These are phyloP conservation scores for Corythoichthys intestinalis DNA, from an alignment of 2,113 vertebrate genomes.

Conservation along the genomic window DNA sequence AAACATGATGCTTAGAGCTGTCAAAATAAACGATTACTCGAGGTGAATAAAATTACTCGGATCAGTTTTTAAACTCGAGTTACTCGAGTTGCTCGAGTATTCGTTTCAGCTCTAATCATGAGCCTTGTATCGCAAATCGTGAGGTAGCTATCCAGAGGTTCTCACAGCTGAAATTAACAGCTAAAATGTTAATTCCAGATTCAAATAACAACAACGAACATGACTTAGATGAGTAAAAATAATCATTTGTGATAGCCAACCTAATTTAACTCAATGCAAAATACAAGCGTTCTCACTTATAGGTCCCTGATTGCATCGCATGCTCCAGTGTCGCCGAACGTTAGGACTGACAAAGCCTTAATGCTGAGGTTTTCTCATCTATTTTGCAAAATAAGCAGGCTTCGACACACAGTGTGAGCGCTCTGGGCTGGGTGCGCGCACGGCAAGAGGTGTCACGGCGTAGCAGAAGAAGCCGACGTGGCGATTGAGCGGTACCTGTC, in stretches of 20 bases:
- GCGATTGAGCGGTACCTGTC: slow-evolving; percentile 59
- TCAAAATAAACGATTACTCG: no score
- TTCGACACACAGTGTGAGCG: background rate
- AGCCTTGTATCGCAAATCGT: no score
- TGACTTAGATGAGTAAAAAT: no score
- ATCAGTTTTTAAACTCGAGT: no score
- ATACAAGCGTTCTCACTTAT: background rate
- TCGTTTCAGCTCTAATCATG: no score
- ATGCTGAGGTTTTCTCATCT: slow-evolving; percentile 13
- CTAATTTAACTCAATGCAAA: background rate
- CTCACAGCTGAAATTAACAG: no score
- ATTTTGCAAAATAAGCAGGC: slow-evolving; percentile 9
- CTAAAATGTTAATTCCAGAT: no score
- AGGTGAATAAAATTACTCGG: no score
- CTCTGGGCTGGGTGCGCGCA: background rate
- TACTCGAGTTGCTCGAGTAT: no score
- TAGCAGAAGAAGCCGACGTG: background rate
- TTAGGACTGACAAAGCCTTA: slow-evolving; percentile 8
- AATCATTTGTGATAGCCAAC: background rate
- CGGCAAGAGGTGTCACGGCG: background rate
- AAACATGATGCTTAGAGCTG: no score
- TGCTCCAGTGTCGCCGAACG: background rate
- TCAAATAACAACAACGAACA: no score
- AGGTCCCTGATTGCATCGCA: background rate
- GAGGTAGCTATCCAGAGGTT: no score